These are phyloP conservation scores for Gallinago undulata DNA, from an alignment of 2,113 vertebrate species.

Conservation along the genomic window DNA sequence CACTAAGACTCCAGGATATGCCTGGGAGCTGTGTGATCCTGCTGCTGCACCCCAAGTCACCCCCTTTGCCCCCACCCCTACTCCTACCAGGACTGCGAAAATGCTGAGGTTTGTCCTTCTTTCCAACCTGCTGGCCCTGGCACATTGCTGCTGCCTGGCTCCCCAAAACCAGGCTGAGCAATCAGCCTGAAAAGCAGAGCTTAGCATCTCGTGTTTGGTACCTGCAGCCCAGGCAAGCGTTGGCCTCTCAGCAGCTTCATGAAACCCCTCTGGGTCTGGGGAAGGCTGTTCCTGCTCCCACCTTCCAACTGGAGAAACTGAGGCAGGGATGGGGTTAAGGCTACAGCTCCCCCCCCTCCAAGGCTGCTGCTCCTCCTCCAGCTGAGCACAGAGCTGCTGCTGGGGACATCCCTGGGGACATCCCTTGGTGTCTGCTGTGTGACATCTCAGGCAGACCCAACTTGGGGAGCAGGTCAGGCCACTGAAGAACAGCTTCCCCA, in stretches of 20 bases:
- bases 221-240: not conserved
- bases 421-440: not conserved
- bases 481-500: not conserved
- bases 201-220: not conserved
- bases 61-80: too few relatives aligned
- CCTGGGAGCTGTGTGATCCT: not conserved
- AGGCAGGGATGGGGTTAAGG: not conserved
- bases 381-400: not conserved
- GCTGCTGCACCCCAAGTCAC: not conserved
- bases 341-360: not conserved
- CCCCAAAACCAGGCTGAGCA: not conserved
- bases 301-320: not conserved
- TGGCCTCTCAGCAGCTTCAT: not conserved
- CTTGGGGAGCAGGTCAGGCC: constrained; percentile 30
- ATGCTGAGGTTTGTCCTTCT: not conserved
- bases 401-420: not conserved
- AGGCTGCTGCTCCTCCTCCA: not conserved
- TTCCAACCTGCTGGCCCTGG: not conserved
- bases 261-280: accelerated
- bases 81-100: not conserved
- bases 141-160: not conserved
- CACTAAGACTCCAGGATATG: not conserved
- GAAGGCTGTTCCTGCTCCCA: not conserved
- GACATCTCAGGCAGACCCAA: not conserved
- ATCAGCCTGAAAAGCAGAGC: not conserved